Evolutionary conservation across 2,888 invertebrate species (phyloP).

Genomic region (Oscheius sp.): DNA sequence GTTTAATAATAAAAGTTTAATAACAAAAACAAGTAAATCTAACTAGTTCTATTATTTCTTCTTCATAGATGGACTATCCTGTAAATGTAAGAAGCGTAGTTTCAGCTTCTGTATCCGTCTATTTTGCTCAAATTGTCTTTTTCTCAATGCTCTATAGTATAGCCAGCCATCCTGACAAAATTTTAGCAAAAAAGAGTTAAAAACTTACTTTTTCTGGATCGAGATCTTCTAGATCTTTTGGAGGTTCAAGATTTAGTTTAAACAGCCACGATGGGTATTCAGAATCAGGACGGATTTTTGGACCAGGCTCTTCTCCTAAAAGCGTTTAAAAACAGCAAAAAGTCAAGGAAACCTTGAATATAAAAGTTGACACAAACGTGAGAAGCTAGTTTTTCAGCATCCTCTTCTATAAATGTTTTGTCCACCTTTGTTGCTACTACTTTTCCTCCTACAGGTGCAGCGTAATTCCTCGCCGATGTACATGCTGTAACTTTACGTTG

Average conservation of each 20-base stretch:
- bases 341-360: constrained; percentile 49
- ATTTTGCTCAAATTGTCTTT: constrained; percentile 59
- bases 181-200: background rate
- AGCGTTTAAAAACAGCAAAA: background rate
- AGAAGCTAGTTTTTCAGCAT: constrained; percentile 62
- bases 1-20: constrained; percentile 11
- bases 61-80: constrained; percentile 57
- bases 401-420: constrained; percentile 63
- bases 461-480: background rate
- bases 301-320: constrained; percentile 72
- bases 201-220: constrained; percentile 51
- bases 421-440: constrained; percentile 58
- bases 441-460: constrained; percentile 38
- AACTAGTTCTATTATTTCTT: constrained; percentile 16
- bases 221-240: constrained; percentile 61
- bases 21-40: background rate
- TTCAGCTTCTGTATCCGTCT: constrained; percentile 56
- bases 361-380: constrained; percentile 67
- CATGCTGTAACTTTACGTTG: background rate
- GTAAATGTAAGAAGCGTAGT: constrained; percentile 56
- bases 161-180: constrained; percentile 60
- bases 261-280: constrained; percentile 73
- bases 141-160: constrained; percentile 62
- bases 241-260: constrained; percentile 56
- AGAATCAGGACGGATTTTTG: constrained; percentile 71